Base-by-base conservation (phyloP, 2,888 invertebrate species). In the Tiphia femorata region DNA sequence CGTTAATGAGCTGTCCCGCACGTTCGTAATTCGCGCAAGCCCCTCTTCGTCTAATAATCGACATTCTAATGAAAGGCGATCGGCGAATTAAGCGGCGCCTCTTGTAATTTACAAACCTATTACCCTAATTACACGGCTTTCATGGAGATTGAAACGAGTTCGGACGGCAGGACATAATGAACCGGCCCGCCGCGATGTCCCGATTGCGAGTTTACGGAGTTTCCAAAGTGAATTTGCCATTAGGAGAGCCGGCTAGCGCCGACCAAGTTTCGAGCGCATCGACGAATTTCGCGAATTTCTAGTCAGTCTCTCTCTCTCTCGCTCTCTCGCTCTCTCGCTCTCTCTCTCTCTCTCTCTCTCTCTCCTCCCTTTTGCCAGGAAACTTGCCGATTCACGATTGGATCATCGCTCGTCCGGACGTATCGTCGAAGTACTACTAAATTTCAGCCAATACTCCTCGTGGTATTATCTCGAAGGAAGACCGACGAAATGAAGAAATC, bases 181-280 rank as follows among this genome's bases (percentile, higher is more conserved):
- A 6, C 29, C 2, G 29, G n/a, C n/a, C n/a, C n/a, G n/a, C 12
- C 12, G 3, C 5, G 6, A 29, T 29, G 29, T 29, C 2, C n/a
- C 12, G 29, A 29, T 29, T 29, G 37, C 19, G 44, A 51, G 30
- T 58, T 62, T 58, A 17, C 20, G 23, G 43, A 56, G 50, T 62
- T 62, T 25, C 19, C 17, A 16, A 53, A 59, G 53, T 56, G 51
- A 56, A 51, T 62, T 62, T 49, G 48, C 37, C 50, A 64, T 58
- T 65, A 53, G 48, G 41, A 49, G 16, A 37, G 7, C 7, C 3
- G 10, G 16, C 8, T 10, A 37, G 16, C 16, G 16, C 1, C 10
- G 17, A 4, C 17, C 3, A 57, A 64, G 41, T 65, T 65, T 38
- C n/a, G n/a, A n/a, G n/a, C n/a, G n/a, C n/a, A n/a, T n/a, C n/a